phyloP scores from a whole-genome alignment of 2,888 invertebrate genomes.

The Leptopterna dolabrata region DNA sequence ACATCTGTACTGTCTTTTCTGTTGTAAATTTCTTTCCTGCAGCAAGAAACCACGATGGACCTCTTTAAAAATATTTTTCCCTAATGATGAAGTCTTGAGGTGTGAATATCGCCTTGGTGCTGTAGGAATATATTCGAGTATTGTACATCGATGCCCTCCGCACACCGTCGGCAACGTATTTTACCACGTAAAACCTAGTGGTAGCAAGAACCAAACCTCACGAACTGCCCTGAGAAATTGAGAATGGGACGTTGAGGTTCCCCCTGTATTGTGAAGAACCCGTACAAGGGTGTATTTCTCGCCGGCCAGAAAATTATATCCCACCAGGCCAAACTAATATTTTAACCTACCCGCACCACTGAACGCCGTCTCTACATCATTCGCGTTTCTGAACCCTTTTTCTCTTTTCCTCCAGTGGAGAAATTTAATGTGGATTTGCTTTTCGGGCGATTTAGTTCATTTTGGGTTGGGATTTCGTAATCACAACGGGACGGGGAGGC shows the following conservation, averaged over 20 bases:
- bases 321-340: not conserved
- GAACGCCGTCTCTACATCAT: not conserved
- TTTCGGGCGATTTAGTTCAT: not conserved
- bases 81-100: too few species aligned
- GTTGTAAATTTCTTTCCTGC: too few species aligned
- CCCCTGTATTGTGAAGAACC: not conserved
- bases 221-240: not conserved
- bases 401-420: not conserved
- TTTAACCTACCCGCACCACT: not conserved
- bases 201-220: not conserved
- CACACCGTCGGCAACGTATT: not conserved
- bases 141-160: not conserved
- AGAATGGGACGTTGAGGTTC: not conserved
- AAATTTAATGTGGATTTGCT: not conserved
- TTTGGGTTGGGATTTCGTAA: not conserved
- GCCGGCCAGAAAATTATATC: not conserved
- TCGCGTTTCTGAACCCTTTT: too few species aligned
- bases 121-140: not conserved
- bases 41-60: too few species aligned
- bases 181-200: not conserved
- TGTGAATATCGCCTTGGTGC: too few species aligned
- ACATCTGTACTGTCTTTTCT: too few species aligned
- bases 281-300: not conserved
- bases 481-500: not conserved
- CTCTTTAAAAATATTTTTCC: too few species aligned